Conservation (phyloP, 37 sponge, comb jelly and placozoan species). For the Cliona cf. orientalis region DNA sequence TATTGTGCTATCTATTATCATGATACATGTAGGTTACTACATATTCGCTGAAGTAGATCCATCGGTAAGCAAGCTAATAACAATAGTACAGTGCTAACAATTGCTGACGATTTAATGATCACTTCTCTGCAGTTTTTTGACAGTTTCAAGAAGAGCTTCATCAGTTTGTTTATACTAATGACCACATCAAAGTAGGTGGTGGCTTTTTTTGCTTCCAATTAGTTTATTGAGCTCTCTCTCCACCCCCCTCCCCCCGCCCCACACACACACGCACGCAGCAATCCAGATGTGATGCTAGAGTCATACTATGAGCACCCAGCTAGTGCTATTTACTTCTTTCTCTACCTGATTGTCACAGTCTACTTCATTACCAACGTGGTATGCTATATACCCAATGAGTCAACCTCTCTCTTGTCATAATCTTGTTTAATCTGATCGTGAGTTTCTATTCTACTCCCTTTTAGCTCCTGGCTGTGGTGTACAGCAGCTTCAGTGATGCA, state of each 20-base stretch:
- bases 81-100: background rate
- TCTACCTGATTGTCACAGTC: constrained; percentile 68
- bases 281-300: constrained; percentile 91
- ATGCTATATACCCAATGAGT: too few species aligned
- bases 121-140: constrained; percentile 53
- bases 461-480: constrained; percentile 79
- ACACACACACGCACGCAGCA: constrained; percentile 40
- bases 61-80: background rate
- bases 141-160: constrained; percentile 47
- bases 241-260: too few species aligned
- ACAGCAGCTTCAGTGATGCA: constrained; percentile 68
- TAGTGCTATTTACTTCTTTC: constrained; percentile 77
- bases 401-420: too few species aligned
- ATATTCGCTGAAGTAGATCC: constrained; percentile 27
- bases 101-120: background rate
- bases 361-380: constrained; percentile 82
- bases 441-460: too few species aligned
- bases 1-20: too few species aligned
- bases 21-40: constrained; percentile 41
- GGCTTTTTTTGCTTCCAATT: too few species aligned
- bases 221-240: too few species aligned
- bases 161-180: constrained; percentile 67
- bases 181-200: constrained; percentile 83
- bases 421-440: too few species aligned
- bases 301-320: constrained; percentile 35